Evolutionary conservation across 2,797 vertebrate genomes (phyloP).

Genomic region (Okamejei kenojei): DNA sequence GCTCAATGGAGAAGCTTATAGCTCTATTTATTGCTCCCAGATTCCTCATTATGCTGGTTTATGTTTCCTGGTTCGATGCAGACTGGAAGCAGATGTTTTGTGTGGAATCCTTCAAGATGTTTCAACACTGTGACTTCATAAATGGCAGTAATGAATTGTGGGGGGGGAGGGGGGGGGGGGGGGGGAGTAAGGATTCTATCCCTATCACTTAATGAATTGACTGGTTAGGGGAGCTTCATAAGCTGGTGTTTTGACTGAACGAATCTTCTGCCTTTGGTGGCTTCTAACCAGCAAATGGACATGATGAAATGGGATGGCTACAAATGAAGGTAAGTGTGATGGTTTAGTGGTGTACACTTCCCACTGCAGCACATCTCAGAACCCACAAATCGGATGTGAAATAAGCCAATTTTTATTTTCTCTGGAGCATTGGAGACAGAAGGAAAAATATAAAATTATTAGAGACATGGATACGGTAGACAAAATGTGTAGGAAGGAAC

Average conservation of each 20-base stretch:
- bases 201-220: neutral
- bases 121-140: slow-evolving; percentile 26
- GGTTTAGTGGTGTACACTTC: neutral
- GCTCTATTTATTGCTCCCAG: neutral
- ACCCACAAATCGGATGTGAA: neutral
- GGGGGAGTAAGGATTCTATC: neutral
- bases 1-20: neutral
- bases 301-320: neutral
- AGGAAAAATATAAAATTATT: too few species aligned
- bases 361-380: neutral
- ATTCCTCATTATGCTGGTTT: neutral
- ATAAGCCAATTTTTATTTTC: neutral
- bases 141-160: neutral
- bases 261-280: neutral
- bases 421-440: neutral
- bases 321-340: neutral
- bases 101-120: neutral
- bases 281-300: neutral
- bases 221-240: neutral
- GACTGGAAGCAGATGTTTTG: neutral
- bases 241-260: neutral
- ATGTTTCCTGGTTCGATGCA: neutral
- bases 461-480: too few species aligned
- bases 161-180: neutral
- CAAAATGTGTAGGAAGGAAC: too few species aligned